phyloP scores from a whole-genome alignment of 2,113 vertebrate genomes.

The Speoplatyrhinus poulsoni region DNA sequence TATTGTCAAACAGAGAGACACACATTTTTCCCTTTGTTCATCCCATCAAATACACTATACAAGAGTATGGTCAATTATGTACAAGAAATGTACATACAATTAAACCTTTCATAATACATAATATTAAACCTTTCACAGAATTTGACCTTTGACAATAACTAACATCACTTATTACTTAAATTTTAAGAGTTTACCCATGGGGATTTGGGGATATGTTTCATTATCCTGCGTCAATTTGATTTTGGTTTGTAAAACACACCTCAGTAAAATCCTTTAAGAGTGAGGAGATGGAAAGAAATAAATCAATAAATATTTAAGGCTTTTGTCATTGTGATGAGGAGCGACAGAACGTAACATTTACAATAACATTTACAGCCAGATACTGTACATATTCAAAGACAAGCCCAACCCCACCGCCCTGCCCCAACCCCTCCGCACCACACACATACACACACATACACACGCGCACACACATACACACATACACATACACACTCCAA shows the following conservation, averaged over 20 bases:
- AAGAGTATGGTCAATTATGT: constrained; percentile 60
- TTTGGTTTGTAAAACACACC: constrained; percentile 46
- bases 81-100: neutral
- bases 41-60: constrained; percentile 80
- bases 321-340: constrained; percentile 88
- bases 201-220: constrained; percentile 15
- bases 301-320: constrained; percentile 85
- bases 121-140: constrained; percentile 3
- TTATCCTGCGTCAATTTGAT: constrained; percentile 41
- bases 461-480: neutral
- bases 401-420: neutral
- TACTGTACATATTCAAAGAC: constrained; percentile 67
- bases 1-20: constrained; percentile 75
- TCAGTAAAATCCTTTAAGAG: constrained; percentile 27
- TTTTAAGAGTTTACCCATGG: neutral
- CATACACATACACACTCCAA: neutral
- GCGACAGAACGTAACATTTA: constrained; percentile 79
- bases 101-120: constrained; percentile 8
- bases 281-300: constrained; percentile 52
- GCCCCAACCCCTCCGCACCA: too few species aligned
- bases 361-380: constrained; percentile 64
- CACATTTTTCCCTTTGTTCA: constrained; percentile 82
- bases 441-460: neutral
- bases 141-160: neutral
- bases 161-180: constrained; percentile 13